Base-by-base conservation (phyloP, 2,888 invertebrate species). In the Chymomyza amoena region DNA sequence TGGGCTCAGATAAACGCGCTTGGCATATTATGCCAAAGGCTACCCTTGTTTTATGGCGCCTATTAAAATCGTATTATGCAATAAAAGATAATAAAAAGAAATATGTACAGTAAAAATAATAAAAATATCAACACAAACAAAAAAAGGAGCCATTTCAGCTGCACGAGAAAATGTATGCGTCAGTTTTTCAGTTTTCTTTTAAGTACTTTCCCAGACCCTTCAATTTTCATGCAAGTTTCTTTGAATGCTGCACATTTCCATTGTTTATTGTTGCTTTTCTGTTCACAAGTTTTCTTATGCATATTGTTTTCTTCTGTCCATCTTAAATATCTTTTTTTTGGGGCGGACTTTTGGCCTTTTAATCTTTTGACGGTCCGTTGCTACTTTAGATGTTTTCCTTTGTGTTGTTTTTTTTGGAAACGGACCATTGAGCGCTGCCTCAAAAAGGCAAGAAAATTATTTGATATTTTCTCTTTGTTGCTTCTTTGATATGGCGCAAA, bases 1-100 rank as follows among this genome's bases (percentile, higher is more conserved):
- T 79, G 77, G 68, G 59, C 28, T n/a, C 70, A 69, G 67, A 72
- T 75, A 77, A 64, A 61, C 61, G 65, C 59, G 63, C 45, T 54
- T 54, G 15, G 18, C 39, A 13, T 45, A 45, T 45, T 13, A 45
- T 13, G 39, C 39, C 39, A 45, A 45, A 13, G 39, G 39, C 39
- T 4, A 45, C 39, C 70, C 78, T 78, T 76, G 77, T 79, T 63
- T 61, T 20, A 20, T 32, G 60, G n/a, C n/a, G 67, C 61, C 80
- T 71, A 77, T 80, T 80, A 84, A 84, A 75, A 77, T 61, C 65
- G 76, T 75, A 80, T 84, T 76, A 77, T 79, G 71, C 75, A 57
- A 76, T 80, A 77, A 77, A 76, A 68, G 20, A 60, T 6, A 15
- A 59, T 64, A 65, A 62, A 70, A 61, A 57, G 18, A 32, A 45